These are phyloP conservation scores for Unio delphinus DNA, from an alignment of 2,888 invertebrate genomes.

Conservation along the genomic window DNA sequence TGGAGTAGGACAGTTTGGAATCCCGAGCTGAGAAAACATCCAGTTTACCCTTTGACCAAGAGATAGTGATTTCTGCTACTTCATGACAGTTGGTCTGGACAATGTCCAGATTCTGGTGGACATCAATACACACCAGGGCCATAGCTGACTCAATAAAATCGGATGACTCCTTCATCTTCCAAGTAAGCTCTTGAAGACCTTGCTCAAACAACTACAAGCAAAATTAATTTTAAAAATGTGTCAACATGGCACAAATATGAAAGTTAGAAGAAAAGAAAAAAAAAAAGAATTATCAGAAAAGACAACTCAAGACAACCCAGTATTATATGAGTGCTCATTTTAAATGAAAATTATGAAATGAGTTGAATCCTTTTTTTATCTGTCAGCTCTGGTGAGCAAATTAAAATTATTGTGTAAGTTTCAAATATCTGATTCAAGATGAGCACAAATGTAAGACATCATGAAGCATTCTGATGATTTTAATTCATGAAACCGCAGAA, in stretches of 20 bases:
- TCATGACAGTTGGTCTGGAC: conserved; percentile 69
- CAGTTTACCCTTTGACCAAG: conserved; percentile 65
- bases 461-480: too few species aligned
- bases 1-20: conserved; percentile 56
- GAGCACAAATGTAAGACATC: too few species aligned
- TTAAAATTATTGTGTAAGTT: too few species aligned
- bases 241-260: background rate
- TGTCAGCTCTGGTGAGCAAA: too few species aligned
- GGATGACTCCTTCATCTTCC: conserved; percentile 69
- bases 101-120: conserved; percentile 67
- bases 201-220: conserved; percentile 64
- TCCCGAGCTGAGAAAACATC: conserved; percentile 64
- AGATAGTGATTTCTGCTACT: conserved; percentile 64
- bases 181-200: conserved; percentile 66
- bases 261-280: background rate
- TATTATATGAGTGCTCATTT: too few species aligned
- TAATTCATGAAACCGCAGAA: too few species aligned
- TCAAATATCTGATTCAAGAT: too few species aligned
- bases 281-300: background rate
- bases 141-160: conserved; percentile 71
- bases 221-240: background rate
- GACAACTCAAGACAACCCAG: background rate
- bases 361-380: too few species aligned
- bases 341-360: too few species aligned
- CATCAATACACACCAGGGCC: conserved; percentile 67